Evolutionary conservation across 1,140 invertebrate species (phyloP).

Genomic region (Scaptomyza graminum): DNA sequence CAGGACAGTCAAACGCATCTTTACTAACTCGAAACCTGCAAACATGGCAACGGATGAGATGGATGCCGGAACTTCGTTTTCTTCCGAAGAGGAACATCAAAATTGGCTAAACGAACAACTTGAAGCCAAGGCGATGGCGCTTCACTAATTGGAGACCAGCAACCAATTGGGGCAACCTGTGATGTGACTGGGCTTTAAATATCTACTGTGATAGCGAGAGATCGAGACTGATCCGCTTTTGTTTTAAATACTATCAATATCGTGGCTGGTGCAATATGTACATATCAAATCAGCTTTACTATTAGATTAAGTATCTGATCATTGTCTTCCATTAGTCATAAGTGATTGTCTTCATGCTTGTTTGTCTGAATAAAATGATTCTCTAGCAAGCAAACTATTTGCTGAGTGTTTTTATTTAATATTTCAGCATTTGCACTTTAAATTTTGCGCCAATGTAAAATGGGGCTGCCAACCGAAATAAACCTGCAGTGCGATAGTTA

Average conservation of each 20-base stretch:
- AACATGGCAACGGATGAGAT: constrained; percentile 12
- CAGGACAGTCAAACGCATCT: constrained; percentile 57
- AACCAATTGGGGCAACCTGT: constrained; percentile 44
- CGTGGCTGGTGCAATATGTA: constrained; percentile 44
- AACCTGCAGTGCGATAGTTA: neutral
- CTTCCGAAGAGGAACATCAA: constrained; percentile 67
- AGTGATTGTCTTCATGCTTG: constrained; percentile 67
- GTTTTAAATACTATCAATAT: constrained; percentile 18
- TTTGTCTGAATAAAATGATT: constrained; percentile 48
- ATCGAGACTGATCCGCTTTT: constrained; percentile 55
- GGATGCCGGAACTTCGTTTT: constrained; percentile 23
- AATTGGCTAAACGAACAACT: constrained; percentile 74
- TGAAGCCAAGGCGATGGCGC: constrained; percentile 35
- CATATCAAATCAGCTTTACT: constrained; percentile 30
- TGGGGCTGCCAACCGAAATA: constrained; percentile 9
- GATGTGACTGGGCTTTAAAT: constrained; percentile 69
- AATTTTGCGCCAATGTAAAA: constrained; percentile 5
- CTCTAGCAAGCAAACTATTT: neutral
- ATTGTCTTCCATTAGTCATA: constrained; percentile 74
- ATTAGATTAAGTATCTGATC: constrained; percentile 47
- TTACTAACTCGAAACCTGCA: constrained; percentile 32
- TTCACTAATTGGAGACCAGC: constrained; percentile 8
- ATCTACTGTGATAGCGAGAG: constrained; percentile 60
- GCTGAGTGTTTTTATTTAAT: neutral
- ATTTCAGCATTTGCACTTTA: neutral